Evolutionary conservation across 2,888 invertebrate genomes (phyloP).

Genomic region (Drosophila neotestacea): DNA sequence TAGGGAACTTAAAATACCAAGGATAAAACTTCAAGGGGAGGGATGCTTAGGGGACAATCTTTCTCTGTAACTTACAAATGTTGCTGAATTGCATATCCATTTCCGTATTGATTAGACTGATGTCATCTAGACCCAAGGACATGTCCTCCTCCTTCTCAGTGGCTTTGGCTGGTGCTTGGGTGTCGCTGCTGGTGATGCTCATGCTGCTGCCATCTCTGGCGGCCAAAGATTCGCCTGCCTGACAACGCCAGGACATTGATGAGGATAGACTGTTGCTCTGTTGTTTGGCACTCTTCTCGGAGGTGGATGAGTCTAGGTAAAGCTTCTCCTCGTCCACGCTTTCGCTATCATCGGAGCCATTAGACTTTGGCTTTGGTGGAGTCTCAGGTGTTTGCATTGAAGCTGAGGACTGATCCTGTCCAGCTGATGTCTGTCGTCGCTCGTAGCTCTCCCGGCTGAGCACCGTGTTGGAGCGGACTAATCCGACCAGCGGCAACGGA

Average conservation of each 20-base stretch:
- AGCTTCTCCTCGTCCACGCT: slow-evolving; percentile 89
- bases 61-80: slow-evolving; percentile 73
- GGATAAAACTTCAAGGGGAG: no score
- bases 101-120: slow-evolving; percentile 79
- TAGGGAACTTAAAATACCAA: no score
- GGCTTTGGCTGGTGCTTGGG: slow-evolving; percentile 35
- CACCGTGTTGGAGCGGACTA: slow-evolving; percentile 84
- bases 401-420: slow-evolving; percentile 9
- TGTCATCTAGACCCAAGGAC: slow-evolving; percentile 77
- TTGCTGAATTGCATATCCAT: slow-evolving; percentile 82
- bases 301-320: slow-evolving; percentile 88
- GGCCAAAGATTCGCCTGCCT: slow-evolving; percentile 89
- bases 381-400: slow-evolving; percentile 16
- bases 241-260: slow-evolving; percentile 84
- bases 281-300: slow-evolving; percentile 85
- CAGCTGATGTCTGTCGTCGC: slow-evolving; percentile 46
- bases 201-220: slow-evolving; percentile 86
- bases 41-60: no score
- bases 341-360: slow-evolving; percentile 85
- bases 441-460: slow-evolving; percentile 82
- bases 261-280: slow-evolving; percentile 77
- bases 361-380: slow-evolving; percentile 41
- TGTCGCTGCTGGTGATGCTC: slow-evolving; percentile 86
- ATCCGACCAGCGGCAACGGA: slow-evolving; percentile 83
- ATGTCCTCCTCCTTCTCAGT: slow-evolving; percentile 65